Conservation (phyloP, 2,797 vertebrate genomes). For the Melanotaenia boesemani region DNA sequence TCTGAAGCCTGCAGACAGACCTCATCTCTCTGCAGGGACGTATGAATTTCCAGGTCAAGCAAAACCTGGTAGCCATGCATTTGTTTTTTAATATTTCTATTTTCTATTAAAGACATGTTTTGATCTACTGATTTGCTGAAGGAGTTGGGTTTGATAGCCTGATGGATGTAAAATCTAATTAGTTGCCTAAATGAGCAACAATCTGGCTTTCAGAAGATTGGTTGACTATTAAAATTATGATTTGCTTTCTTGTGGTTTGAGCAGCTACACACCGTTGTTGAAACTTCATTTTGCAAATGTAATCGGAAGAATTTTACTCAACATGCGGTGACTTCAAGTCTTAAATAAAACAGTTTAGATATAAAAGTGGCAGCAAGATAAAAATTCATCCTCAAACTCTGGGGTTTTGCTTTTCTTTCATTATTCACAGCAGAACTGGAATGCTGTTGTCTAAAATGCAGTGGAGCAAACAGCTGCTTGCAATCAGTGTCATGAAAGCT, state of each 20-base stretch:
- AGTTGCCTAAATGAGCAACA: not conserved
- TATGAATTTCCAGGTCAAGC: not conserved
- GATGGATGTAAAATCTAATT: not conserved
- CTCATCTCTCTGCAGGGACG: not conserved
- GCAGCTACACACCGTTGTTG: too few species aligned
- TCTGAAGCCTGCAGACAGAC: constrained; percentile 1
- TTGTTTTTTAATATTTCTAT: not conserved
- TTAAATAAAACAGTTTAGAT: not conserved
- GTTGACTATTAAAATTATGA: not conserved
- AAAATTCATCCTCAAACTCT: too few species aligned
- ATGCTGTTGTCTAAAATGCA: too few species aligned
- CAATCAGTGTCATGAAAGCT: too few species aligned
- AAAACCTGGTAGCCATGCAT: not conserved
- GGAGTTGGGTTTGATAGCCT: not conserved
- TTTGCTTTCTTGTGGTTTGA: not conserved
- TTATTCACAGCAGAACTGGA: too few species aligned
- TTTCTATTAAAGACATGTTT: not conserved
- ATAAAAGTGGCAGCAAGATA: too few species aligned
- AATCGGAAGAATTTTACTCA: too few species aligned
- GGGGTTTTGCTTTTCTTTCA: too few species aligned
- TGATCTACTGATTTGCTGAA: not conserved
- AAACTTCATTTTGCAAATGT: not conserved
- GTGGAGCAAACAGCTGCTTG: too few species aligned
- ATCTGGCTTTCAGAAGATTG: not conserved
- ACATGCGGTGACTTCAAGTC: not conserved